A percentile compares a stretch with the other conserved stretches of the same genome.
These are phyloP conservation scores for Crocuta crocuta DNA, from an alignment of 2,113 vertebrate species.

Conservation along the genomic window DNA sequence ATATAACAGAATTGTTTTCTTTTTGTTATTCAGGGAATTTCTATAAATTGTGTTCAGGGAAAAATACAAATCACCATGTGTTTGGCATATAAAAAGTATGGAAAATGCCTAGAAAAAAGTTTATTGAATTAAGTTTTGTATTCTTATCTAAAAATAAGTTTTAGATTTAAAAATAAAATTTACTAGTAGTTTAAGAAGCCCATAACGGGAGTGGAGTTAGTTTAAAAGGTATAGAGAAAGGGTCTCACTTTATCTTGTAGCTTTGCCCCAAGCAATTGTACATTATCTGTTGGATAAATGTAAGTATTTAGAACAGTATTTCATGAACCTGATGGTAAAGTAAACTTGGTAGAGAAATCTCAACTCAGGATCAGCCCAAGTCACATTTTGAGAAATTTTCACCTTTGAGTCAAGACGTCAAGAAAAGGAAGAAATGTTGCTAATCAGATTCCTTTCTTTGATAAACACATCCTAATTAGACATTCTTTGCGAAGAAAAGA, in stretches of 20 bases:
- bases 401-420: conserved; percentile 54
- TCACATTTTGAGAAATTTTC: conserved; percentile 49
- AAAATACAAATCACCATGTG: conserved; percentile 63
- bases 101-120: conserved; percentile 58
- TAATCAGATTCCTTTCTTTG: conserved; percentile 14
- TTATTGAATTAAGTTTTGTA: conserved; percentile 51
- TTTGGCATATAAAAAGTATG: conserved; percentile 69
- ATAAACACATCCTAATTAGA: conserved; percentile 15
- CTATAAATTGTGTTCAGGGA: conserved; percentile 80
- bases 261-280: not conserved
- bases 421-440: conserved; percentile 29
- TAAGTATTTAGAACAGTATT: conserved; percentile 44
- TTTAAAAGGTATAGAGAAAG: conserved; percentile 37
- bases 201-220: conserved; percentile 14
- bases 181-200: conserved; percentile 25
- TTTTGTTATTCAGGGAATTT: conserved; percentile 83
- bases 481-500: conserved; percentile 12
- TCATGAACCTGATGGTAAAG: conserved; percentile 34
- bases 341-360: conserved; percentile 62
- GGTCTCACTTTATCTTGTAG: conserved; percentile 7
- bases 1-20: conserved; percentile 62
- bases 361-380: conserved; percentile 40
- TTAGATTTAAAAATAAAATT: conserved; percentile 62
- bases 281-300: conserved; percentile 13
- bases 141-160: conserved; percentile 52